Percentiles rank a stretch among this genome's conserved stretches.
phyloP scores from a whole-genome alignment of 2,888 invertebrate genomes.

The Deilephila elpenor region DNA sequence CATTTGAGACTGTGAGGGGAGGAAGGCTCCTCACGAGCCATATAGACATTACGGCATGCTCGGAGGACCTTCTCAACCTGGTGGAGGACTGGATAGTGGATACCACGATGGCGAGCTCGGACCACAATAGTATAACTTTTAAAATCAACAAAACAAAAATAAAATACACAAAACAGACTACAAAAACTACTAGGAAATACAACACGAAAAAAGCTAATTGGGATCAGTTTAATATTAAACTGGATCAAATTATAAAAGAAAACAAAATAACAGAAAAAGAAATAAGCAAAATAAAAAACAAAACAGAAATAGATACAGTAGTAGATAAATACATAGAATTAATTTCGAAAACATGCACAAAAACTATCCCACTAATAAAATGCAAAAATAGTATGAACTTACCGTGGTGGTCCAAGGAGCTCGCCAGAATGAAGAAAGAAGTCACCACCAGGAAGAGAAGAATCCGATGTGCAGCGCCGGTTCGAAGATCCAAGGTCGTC shows the following conservation, averaged over 20 bases:
- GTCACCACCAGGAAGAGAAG: no score
- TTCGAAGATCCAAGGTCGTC: no score
- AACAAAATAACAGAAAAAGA: constrained; percentile 16
- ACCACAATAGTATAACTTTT: no score
- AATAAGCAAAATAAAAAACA: constrained; percentile 28
- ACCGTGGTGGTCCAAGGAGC: background rate
- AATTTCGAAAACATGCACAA: constrained; percentile 19
- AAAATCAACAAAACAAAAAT: constrained; percentile 12
- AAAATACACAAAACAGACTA: no score
- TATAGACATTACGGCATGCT: no score
- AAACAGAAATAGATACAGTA: constrained; percentile 15
- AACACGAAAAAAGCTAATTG: constrained; percentile 17
- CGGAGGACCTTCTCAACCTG: no score
- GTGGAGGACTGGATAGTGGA: no score
- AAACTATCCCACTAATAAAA: constrained; percentile 27
- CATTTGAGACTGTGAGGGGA: no score
- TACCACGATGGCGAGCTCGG: no score
- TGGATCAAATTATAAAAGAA: background rate
- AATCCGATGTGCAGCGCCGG: no score
- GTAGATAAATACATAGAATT: constrained; percentile 3
- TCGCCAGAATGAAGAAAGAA: no score
- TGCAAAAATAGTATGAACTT: background rate
- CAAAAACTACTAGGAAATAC: constrained; percentile 26
- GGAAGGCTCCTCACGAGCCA: no score
- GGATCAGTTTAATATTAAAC: background rate